Base-by-base conservation (phyloP, 2,113 vertebrate genomes). In the Dissostichus mawsoni region DNA sequence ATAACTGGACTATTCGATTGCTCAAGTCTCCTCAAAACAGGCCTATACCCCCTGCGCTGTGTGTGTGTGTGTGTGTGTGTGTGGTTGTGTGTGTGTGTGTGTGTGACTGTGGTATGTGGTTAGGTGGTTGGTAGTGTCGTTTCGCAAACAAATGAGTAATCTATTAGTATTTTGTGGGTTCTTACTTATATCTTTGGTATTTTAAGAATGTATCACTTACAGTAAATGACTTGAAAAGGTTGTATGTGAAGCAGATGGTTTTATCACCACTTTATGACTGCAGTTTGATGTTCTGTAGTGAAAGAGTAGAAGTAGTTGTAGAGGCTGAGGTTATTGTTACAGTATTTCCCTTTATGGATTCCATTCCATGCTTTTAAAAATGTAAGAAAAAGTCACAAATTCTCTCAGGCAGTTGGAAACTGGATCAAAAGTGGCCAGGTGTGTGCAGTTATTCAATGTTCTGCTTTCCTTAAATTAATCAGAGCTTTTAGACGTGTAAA, bases 1-100 rank as follows among this genome's bases (percentile, higher is more conserved):
- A 44, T 10, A 48, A 59, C 51, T 81, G 53, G 47, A 69, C 11
- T 36, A 3, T 64, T 69, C 2, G 70, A 76, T 82, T 84, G 61
- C 81, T 75, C 68, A 83, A 86, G 63, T 20, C 52, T 58, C 56
- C 25, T 78, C 4, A 5, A 51, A 45, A 65, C 62, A 74, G n/a
- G 61, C 58, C 62, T 20, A 16, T 61, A 70, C 56, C 62, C 66
- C 48, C 36, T 73, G 14, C 11, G 1, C 7, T 36, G 2, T 69
- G 29, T 74, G 41, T 65, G 45, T 72, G 70, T 29, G 2, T 56
- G 48, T 36, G 51, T 29, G 29, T 29, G 29, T 29, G 29, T 29
- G 29, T 29, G 29, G n/a, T n/a, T 45, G 33, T 62, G 5, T 44
- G 20, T 65, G 50, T 56, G 50, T 47, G 63, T 48, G 55, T 45